Evolutionary conservation across 2,113 vertebrate species (phyloP), one percentile per base, ranked within the genome.

Genomic region (Dipodomys spectabilis): DNA sequence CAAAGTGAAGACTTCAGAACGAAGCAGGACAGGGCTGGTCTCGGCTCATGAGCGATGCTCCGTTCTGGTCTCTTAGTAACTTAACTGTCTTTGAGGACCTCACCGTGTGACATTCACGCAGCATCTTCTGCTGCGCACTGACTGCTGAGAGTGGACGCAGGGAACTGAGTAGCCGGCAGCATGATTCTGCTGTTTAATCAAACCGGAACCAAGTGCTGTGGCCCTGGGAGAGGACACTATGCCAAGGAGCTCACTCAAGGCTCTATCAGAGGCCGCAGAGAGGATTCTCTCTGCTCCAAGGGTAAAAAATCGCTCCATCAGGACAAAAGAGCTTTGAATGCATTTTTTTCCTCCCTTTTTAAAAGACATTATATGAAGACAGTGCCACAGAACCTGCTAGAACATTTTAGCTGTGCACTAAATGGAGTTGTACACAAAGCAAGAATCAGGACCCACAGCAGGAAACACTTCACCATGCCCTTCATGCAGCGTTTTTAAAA

Each of bases 101-200:
- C n/a, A 74, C 83, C 90, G 90, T 92, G 73, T 86, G 90, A 93
- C 93, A 80, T 49, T 57, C 28, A 2, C 72, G 13, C 28, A 25
- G 67, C 44, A 80, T 72, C 35, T 72, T 72, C 35, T 82, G 86
- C 67, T 18, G 72, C 68, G 30, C 22, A 67, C 65, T 95, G 75
- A 65, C 83, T 93, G 45, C 65, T 92, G 79, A 92, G 69, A 95
- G 67, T 39, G 93, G 92, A 94, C 94, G 80, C 82, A 77, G 90
- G 90, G 74, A 92, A 93, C 57, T 49, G 35, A 81, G 86, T 82
- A 2, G 15, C 94, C 79, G 72, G n/a, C 7, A 73, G 91, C 49
- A 82, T 82, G 78, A 85, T 53, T 85, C n/a, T 90, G 87, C 85
- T 53, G 4, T 83, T 93, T 74, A 93, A 95, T 93, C 86, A 92